A percentile compares a stretch with the other conserved stretches of the same genome.
phyloP scores from a whole-genome alignment of 2,797 vertebrate species.

The Mormyrops boulengeri region DNA sequence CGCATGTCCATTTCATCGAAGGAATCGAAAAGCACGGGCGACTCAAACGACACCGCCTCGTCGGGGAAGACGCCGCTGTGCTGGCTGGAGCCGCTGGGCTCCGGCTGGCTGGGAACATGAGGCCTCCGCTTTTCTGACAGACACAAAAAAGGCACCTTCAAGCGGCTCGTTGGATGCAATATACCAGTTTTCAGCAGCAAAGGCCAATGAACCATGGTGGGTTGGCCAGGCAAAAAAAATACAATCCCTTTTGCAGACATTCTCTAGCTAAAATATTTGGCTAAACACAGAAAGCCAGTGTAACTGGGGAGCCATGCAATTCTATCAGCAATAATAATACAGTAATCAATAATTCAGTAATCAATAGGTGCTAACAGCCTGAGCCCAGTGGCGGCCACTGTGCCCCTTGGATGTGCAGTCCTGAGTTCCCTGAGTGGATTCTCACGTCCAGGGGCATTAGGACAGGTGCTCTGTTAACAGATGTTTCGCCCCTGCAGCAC shows the following conservation, averaged over 20 bases:
- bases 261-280: neutral
- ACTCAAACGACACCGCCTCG: constrained; percentile 38
- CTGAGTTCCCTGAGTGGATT: neutral
- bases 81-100: constrained; percentile 48
- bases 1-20: constrained; percentile 53
- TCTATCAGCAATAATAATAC: neutral
- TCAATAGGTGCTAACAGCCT: neutral
- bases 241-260: neutral
- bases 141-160: neutral
- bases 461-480: neutral
- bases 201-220: neutral
- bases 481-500: neutral
- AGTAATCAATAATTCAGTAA: neutral
- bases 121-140: constrained; percentile 45
- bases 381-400: neutral
- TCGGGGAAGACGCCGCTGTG: constrained; percentile 37
- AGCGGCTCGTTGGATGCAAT: neutral
- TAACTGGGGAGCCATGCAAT: neutral
- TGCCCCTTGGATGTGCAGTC: neutral
- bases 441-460: neutral
- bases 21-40: constrained; percentile 47
- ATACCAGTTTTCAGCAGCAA: neutral
- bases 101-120: constrained; percentile 41
- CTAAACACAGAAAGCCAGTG: neutral
- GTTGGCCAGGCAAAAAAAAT: neutral